Evolutionary conservation across 2,797 vertebrate genomes (phyloP).

Genomic region (Melanotaenia pygmaea): DNA sequence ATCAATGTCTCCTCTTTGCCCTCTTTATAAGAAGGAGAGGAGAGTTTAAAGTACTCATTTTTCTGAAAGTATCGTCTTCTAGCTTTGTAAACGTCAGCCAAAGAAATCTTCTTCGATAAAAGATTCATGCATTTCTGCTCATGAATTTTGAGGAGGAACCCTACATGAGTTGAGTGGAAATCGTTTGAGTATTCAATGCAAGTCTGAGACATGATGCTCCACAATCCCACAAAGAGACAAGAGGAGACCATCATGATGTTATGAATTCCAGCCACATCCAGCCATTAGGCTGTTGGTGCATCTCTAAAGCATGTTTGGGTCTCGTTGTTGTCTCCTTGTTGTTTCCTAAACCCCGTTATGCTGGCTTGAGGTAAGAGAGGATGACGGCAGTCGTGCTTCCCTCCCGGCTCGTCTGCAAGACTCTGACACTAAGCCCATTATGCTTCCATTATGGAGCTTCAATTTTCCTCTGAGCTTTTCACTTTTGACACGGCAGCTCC

Average conservation of each 20-base stretch:
- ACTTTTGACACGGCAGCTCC: constrained; percentile 81
- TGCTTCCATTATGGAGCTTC: constrained; percentile 85
- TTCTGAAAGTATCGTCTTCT: constrained; percentile 31
- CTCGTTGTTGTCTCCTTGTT: constrained; percentile 68
- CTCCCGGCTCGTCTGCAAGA: constrained; percentile 74
- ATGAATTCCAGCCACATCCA: constrained; percentile 73
- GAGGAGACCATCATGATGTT: constrained; percentile 58
- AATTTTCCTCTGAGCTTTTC: constrained; percentile 83
- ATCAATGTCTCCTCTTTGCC: constrained; percentile 26
- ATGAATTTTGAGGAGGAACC: constrained; percentile 51
- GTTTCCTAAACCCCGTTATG: constrained; percentile 75
- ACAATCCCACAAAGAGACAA: constrained; percentile 73
- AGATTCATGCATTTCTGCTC: constrained; percentile 30
- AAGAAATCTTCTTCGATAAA: constrained; percentile 23
- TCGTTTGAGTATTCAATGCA: constrained; percentile 70
- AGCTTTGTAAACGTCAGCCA: constrained; percentile 39
- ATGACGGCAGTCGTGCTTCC: constrained; percentile 73
- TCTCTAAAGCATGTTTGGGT: constrained; percentile 78
- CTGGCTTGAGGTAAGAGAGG: constrained; percentile 73
- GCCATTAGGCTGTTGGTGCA: constrained; percentile 74
- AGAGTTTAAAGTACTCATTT: not conserved
- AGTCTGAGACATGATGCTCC: constrained; percentile 61
- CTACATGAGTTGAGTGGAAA: constrained; percentile 39
- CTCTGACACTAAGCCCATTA: constrained; percentile 88
- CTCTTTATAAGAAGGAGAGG: constrained; percentile 26